A percentile compares a stretch with the other conserved stretches of the same genome.
phyloP scores from a whole-genome alignment of 2,888 invertebrate genomes.

The Cryptocephalus moraei region DNA sequence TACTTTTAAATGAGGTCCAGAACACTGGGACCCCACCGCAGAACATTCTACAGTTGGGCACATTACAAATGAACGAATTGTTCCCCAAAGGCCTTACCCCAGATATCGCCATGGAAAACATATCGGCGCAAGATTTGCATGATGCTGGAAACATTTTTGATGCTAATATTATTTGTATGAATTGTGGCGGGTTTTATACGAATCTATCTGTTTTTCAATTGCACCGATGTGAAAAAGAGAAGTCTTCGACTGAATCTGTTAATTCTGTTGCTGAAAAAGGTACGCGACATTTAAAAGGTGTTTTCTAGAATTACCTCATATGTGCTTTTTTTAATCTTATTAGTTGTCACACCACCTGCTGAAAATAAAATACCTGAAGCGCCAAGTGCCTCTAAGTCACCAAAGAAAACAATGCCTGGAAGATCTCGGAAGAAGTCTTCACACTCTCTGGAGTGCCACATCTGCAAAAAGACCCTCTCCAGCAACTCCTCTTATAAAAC shows the following conservation, averaged over 20 bases:
- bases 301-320: no score
- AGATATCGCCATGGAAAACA: no score
- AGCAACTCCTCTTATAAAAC: not conserved
- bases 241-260: not conserved
- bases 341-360: no score
- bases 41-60: no score
- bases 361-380: not conserved
- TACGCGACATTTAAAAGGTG: no score
- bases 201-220: slow-evolving; percentile 11
- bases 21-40: no score
- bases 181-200: slow-evolving; percentile 14
- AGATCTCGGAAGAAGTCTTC: not conserved
- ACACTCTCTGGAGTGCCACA: not conserved
- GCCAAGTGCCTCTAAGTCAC: not conserved
- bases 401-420: not conserved
- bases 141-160: slow-evolving; percentile 10
- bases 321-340: no score
- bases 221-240: slow-evolving; percentile 10
- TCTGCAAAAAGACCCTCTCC: not conserved
- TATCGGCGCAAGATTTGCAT: not conserved
- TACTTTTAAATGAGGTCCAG: no score
- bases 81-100: no score
- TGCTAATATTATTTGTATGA: slow-evolving; percentile 17
- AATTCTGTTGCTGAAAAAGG: not conserved
- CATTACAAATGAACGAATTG: no score